Evolutionary conservation across 2,797 vertebrate species (phyloP).

Genomic region (Erethizon dorsatum): DNA sequence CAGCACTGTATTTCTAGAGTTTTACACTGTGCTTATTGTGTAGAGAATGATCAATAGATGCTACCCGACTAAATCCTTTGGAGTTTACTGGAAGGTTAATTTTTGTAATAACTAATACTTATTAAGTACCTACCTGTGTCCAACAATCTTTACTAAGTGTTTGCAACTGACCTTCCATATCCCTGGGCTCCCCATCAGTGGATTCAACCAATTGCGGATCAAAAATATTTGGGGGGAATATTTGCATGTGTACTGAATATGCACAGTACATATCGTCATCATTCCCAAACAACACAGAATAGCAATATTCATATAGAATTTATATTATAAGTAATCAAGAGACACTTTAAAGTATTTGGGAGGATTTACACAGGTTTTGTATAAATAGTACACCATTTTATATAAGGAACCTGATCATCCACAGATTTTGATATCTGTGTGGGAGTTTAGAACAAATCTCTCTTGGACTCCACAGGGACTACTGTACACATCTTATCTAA

Average conservation of each 20-base stretch:
- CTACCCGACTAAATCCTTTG: neutral
- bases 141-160: neutral
- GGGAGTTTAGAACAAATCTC: neutral
- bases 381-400: neutral
- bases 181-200: neutral
- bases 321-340: neutral
- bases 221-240: neutral
- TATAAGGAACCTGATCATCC: neutral
- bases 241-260: neutral
- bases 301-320: neutral
- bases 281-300: neutral
- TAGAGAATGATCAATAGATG: neutral
- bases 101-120: conserved; percentile 39
- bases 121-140: neutral
- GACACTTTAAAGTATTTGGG: neutral
- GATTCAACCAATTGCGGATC: neutral
- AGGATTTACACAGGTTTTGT: neutral
- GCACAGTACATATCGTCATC: neutral
- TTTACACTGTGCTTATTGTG: neutral
- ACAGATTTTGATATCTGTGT: neutral
- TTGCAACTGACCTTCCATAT: neutral
- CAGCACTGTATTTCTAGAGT: neutral
- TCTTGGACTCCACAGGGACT: neutral
- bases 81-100: neutral
- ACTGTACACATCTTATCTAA: neutral